Evolutionary conservation across 2,888 invertebrate genomes (phyloP), one percentile per base, ranked within the genome.

Genomic region (Dasysyrphus tricinctus): DNA sequence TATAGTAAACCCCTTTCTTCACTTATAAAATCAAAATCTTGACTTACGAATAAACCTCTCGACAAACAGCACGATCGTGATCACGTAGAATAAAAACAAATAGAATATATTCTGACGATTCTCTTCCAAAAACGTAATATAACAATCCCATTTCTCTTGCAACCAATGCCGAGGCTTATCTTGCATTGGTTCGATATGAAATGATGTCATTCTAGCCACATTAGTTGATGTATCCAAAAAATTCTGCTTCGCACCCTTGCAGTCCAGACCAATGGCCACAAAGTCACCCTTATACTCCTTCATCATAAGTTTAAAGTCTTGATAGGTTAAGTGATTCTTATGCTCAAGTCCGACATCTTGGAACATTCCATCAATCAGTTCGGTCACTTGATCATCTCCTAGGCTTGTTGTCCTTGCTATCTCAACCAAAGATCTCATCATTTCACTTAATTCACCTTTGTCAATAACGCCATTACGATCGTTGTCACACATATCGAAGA

Each of bases 401-500:
- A 98, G 93, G 81, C 97, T 98, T 0, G 97, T 97, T 0, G 98
- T 98, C 88, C 98, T 94, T 0, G 98, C 98, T 77, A 98, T 98
- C 92, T 98, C 98, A 0, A 98, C 98, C 37, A 98, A 93, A 0
- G 98, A 98, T 24, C 98, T 94, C 90, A 99, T 93, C 97, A 99
- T 98, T 92, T 98, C 98, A 29, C 97, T 97, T 24, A 99, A 93
- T 91, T 98, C 98, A 2, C 95, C 96, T 90, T 98, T 98, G 90
- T 98, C 98, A 79, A 98, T 98, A 0, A 97, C 97, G 0, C 98
- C 98, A 89, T 98, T 98, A 16, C 97, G 95, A 91, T 98, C 97
- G 89, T 98, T 97, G 91, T 98, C 98, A 90, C 98, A 98, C 98
- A 99, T 98, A 92, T 98, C 98, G 91, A 98, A 98, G 88, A 99